These are phyloP conservation scores for Helobdella robusta DNA, from an alignment of 2,888 invertebrate species.

Conservation along the genomic window DNA sequence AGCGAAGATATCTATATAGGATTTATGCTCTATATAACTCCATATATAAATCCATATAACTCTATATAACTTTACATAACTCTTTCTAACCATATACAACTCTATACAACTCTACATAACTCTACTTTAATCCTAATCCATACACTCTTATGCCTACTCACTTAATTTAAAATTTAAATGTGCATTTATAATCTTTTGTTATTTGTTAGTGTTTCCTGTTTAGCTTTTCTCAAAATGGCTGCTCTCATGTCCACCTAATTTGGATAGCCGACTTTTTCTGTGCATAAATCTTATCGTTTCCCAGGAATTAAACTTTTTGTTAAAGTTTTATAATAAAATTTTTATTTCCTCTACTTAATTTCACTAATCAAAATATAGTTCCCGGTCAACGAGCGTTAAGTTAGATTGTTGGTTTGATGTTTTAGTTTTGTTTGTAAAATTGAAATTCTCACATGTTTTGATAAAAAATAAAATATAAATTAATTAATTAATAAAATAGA, in stretches of 20 bases:
- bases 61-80: not conserved
- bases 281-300: too few species aligned
- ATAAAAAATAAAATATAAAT: too few species aligned
- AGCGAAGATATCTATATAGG: not conserved
- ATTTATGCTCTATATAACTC: not conserved
- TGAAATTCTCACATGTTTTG: too few species aligned
- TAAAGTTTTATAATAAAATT: too few species aligned
- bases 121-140: not conserved
- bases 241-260: not conserved
- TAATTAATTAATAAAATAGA: too few species aligned
- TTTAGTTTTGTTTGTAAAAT: too few species aligned
- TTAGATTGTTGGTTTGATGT: too few species aligned
- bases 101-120: not conserved
- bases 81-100: too few species aligned
- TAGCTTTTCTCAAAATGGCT: constrained; percentile 20
- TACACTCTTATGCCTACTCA: not conserved
- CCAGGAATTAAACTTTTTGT: too few species aligned
- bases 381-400: too few species aligned
- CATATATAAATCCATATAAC: not conserved
- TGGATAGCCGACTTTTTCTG: too few species aligned
- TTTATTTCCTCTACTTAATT: not conserved
- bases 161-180: not conserved
- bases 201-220: constrained; percentile 27
- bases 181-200: not conserved
- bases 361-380: too few species aligned